Conservation (phyloP, 2,797 vertebrate species). For the Hypotaenidia philippensis region DNA sequence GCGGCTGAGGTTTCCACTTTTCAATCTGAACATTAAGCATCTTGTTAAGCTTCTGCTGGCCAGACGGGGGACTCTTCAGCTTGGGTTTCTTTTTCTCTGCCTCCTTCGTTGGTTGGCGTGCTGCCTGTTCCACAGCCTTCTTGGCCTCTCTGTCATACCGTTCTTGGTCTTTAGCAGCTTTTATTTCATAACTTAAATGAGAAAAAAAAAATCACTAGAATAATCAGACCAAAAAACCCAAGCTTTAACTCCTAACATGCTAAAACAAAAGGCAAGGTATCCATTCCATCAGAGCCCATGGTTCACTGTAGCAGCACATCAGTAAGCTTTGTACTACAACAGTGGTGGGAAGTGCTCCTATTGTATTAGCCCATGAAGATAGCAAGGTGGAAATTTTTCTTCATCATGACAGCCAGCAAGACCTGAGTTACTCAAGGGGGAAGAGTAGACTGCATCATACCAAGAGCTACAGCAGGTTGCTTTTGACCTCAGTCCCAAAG, state of each 20-base stretch:
- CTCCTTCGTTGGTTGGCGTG: conserved; percentile 59
- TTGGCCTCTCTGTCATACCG: conserved; percentile 85
- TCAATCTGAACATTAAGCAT: conserved; percentile 85
- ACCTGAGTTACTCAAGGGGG: background rate
- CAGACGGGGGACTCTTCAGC: conserved; percentile 82
- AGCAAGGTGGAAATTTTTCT: background rate
- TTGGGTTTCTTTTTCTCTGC: conserved; percentile 81
- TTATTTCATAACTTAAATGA: conserved; percentile 88
- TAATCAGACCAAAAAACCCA: background rate
- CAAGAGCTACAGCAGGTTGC: background rate
- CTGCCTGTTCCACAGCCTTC: conserved; percentile 73
- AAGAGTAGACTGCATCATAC: background rate
- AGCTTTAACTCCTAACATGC: background rate
- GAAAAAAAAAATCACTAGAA: conserved; percentile 20
- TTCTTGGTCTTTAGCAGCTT: conserved; percentile 86
- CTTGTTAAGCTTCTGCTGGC: conserved; percentile 91
- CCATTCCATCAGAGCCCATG: background rate
- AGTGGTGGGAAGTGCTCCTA: background rate
- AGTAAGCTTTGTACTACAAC: rapidly evolving
- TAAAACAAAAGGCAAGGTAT: background rate
- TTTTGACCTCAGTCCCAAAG: background rate
- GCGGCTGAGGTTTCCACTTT: conserved; percentile 63
- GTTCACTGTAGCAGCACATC: background rate
- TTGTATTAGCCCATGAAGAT: background rate
- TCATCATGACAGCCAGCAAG: background rate